Base-by-base conservation (phyloP, 23 tunicate species). In the Clavelina lepadiformis region DNA sequence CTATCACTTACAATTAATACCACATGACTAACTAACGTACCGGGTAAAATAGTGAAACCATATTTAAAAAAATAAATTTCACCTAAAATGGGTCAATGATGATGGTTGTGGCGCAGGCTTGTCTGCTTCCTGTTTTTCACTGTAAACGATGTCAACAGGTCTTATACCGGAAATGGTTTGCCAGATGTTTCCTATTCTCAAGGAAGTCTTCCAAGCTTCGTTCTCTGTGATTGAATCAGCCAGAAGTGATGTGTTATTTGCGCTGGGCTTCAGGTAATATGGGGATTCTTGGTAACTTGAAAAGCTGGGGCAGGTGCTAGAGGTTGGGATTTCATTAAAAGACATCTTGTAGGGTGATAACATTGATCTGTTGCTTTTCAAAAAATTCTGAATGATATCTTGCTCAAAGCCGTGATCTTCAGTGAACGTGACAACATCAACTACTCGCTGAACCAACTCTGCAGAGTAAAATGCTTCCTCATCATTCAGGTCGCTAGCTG, bases 201-300 rank as follows among this genome's bases (percentile, higher is more conserved):
- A 74, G 31, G 87, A 74, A 50, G 96, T 81, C 38, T 80, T 87
- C 96, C 96, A 79, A 24, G 82, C 87, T 23, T 87, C 76, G 61
- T 87, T 87, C 28, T 73, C 82, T 4, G 85, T 78, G 22, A 86
- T 65, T 31, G 79, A 68, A 38, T 85, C 93, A 2, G 44, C 74
- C 24, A 76, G 35, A 15, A 68, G 22, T 4, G 67, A 38, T 4
- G 78, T 6, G 3, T 38, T 38, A 31, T n/a, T 61, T 41, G n/a
- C 38, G 41, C n/a, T 28, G 36, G 28, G 7, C 5, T 28, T 22
- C 8, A 28, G n/a, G 7, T 21, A 53, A 53, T 21, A 53, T 28
- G 24, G 28, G 15, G 49, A 7, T 28, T 28, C 66, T 21, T 60
- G 11, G 66, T 22, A 7, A 60, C 38, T 28, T 44, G 50, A 44